A percentile compares a stretch with the other conserved stretches of the same genome.
Conservation (phyloP, 2,888 invertebrate species). For the Fragum sueziense region DNA sequence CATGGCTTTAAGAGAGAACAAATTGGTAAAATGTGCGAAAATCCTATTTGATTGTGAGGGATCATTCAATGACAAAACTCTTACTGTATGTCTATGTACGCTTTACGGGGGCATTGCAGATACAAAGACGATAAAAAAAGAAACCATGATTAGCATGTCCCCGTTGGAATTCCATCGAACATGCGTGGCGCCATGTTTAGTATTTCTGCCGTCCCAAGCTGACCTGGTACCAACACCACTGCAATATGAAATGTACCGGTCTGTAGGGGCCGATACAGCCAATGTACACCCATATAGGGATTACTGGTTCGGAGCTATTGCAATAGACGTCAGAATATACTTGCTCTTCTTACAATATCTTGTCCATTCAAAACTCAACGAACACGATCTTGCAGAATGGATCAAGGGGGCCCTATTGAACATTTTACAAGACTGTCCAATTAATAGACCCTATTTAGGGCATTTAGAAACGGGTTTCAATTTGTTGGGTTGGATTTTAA, state of each 20-base stretch:
- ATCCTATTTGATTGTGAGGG: neutral
- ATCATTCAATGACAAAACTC: neutral
- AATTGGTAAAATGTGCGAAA: neutral
- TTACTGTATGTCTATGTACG: neutral
- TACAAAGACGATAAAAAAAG: neutral
- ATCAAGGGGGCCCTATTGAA: neutral
- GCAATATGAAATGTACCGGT: constrained; percentile 32
- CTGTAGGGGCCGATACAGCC: neutral
- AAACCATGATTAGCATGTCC: neutral
- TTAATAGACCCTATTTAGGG: neutral
- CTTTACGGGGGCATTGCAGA: neutral
- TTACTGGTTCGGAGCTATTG: neutral
- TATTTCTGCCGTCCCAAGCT: constrained; percentile 9
- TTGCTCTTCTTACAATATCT: neutral
- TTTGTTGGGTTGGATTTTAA: constrained; percentile 26
- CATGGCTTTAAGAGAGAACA: neutral
- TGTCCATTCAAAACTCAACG: neutral
- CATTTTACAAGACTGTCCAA: neutral
- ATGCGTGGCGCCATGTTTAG: neutral
- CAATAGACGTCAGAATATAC: neutral
- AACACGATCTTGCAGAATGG: no score
- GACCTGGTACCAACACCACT: constrained; percentile 10
- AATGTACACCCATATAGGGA: neutral
- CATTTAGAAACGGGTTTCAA: constrained; percentile 26
- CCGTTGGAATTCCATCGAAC: neutral